A percentile compares a stretch with the other conserved stretches of the same genome.
phyloP scores from a whole-genome alignment of 2,113 vertebrate genomes.

The Cisticola juncidis region DNA sequence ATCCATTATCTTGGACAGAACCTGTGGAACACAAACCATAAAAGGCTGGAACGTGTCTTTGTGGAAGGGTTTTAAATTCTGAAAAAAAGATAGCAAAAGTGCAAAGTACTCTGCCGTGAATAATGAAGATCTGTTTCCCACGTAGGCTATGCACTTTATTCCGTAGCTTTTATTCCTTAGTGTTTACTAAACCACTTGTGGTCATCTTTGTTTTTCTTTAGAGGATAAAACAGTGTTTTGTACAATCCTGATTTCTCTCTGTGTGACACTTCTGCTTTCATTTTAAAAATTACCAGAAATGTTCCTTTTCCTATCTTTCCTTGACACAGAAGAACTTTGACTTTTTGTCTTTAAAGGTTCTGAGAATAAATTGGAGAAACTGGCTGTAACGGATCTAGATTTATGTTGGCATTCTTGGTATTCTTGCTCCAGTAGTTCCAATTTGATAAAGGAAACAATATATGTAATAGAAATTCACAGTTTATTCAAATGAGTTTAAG shows the following conservation, averaged over 20 bases:
- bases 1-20: slow-evolving; percentile 7
- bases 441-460: slow-evolving; percentile 67
- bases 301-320: neutral
- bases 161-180: neutral
- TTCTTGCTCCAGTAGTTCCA: slow-evolving; percentile 64
- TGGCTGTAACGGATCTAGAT: slow-evolving; percentile 58
- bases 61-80: neutral
- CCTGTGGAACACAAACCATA: neutral
- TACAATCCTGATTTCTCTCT: neutral
- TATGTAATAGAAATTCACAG: slow-evolving; percentile 57
- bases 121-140: slow-evolving; percentile 9
- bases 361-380: slow-evolving; percentile 46
- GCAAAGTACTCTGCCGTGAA: neutral
- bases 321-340: neutral
- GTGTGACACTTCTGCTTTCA: rapidly evolving
- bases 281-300: neutral
- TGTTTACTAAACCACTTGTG: neutral
- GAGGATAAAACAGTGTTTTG: neutral
- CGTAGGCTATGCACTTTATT: neutral
- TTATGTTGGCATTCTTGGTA: slow-evolving; percentile 58
- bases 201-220: neutral
- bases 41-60: neutral
- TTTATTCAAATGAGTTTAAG: slow-evolving; percentile 55
- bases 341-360: neutral
- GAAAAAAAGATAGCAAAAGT: neutral